These are phyloP conservation scores for Colinus virginianus DNA, from an alignment of 2,113 vertebrate genomes.

Conservation along the genomic window DNA sequence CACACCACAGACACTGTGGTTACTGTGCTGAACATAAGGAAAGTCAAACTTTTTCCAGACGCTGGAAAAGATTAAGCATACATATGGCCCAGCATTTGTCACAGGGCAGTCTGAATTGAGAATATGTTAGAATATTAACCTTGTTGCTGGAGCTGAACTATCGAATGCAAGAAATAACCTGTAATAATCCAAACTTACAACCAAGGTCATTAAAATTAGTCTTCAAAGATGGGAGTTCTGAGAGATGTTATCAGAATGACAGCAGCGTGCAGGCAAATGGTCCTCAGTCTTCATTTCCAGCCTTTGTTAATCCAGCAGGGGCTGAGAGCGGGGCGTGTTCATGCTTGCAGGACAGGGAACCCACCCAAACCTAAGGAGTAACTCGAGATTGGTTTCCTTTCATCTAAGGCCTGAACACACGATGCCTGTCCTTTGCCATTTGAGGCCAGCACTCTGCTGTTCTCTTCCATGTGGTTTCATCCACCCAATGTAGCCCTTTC, in stretches of 20 bases:
- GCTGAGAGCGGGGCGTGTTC: neutral
- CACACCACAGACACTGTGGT: neutral
- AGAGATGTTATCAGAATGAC: neutral
- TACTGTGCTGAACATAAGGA: neutral
- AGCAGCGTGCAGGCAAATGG: neutral
- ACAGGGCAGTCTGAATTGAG: conserved; percentile 1
- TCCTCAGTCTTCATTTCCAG: neutral
- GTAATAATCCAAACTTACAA: neutral
- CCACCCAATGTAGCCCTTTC: neutral
- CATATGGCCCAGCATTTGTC: neutral
- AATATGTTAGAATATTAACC: neutral
- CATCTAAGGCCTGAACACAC: neutral
- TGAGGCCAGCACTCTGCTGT: no score
- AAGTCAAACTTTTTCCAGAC: conserved; percentile 2
- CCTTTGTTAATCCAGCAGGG: neutral
- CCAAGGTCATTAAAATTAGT: neutral
- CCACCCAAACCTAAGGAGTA: neutral
- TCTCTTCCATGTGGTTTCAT: neutral
- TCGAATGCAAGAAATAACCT: neutral
- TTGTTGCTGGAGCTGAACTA: neutral
- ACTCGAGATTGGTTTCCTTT: neutral
- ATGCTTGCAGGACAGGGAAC: neutral
- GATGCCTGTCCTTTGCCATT: neutral
- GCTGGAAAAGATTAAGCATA: conserved; percentile 22
- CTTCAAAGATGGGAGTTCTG: neutral